A percentile compares a stretch with the other conserved stretches of the same genome.
Evolutionary conservation across 92 coral and sea anemone species (phyloP).

Genomic region (Epizoanthus ramosus): DNA sequence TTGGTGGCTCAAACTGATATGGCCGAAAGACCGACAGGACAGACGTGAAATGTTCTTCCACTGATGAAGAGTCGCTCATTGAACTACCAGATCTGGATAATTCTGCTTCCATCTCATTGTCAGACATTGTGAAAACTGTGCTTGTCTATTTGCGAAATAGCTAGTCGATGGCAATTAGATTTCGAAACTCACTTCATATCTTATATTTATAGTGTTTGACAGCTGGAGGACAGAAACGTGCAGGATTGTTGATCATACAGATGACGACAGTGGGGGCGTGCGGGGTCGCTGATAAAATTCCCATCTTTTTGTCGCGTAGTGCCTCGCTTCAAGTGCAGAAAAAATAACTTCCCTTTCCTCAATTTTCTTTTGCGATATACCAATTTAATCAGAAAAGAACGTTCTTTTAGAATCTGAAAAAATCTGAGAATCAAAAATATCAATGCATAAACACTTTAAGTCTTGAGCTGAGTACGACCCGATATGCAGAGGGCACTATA

Average conservation of each 20-base stretch:
- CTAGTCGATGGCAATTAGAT: too few species aligned
- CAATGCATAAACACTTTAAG: too few species aligned
- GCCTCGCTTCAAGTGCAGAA: conserved; percentile 16
- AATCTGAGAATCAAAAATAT: neutral
- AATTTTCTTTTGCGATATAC: neutral
- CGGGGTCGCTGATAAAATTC: conserved; percentile 1
- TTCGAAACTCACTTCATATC: too few species aligned
- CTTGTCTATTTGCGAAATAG: too few species aligned
- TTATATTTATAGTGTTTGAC: too few species aligned
- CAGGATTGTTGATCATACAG: conserved; percentile 17
- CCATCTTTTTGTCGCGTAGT: conserved; percentile 13
- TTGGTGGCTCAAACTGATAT: conserved; percentile 1
- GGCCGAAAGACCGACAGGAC: neutral
- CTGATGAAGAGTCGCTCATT: conserved; percentile 1
- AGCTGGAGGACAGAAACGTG: neutral
- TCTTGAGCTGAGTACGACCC: too few species aligned
- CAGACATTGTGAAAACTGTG: too few species aligned
- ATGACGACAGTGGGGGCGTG: conserved; percentile 16
- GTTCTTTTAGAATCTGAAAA: neutral
- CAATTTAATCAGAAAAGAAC: neutral
- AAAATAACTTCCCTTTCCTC: conserved; percentile 5
- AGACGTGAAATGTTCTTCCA: neutral
- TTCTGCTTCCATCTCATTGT: neutral
- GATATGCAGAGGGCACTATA: too few species aligned
- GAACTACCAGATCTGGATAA: neutral